Conservation (phyloP, 2,113 vertebrate species). For the Balaeniceps rex region DNA sequence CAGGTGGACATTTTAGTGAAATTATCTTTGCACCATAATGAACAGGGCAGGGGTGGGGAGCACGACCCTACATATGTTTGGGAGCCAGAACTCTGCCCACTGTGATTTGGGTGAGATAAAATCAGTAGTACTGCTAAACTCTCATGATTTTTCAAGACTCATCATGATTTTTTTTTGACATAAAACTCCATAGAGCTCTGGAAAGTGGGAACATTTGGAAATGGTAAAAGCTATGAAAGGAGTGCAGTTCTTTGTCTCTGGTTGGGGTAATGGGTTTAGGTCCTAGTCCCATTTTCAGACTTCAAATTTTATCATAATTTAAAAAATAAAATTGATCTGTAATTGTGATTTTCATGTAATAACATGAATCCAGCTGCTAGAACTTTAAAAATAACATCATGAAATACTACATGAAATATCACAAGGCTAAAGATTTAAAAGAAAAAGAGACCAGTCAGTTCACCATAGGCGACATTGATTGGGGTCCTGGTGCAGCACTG, state of each 20-base stretch:
- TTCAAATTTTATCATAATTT: background rate
- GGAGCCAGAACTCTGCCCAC: background rate
- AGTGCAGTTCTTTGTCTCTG: background rate
- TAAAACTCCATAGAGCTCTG: background rate
- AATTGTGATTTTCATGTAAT: background rate
- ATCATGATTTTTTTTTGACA: background rate
- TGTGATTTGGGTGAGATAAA: background rate
- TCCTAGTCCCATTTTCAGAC: background rate
- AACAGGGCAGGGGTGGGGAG: background rate
- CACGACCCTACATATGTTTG: background rate
- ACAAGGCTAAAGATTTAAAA: background rate
- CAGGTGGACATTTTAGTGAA: background rate
- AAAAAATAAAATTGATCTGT: background rate
- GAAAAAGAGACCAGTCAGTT: background rate
- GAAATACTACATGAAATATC: background rate
- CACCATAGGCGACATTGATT: accelerated
- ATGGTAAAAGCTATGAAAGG: background rate
- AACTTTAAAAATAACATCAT: background rate
- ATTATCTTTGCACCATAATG: background rate
- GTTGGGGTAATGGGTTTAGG: background rate
- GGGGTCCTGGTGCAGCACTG: background rate
- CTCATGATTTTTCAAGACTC: background rate
- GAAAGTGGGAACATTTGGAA: background rate
- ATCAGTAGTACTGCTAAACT: background rate
- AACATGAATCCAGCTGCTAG: background rate